Conservation (phyloP, 2,888 invertebrate species). For the Seira ritae region DNA sequence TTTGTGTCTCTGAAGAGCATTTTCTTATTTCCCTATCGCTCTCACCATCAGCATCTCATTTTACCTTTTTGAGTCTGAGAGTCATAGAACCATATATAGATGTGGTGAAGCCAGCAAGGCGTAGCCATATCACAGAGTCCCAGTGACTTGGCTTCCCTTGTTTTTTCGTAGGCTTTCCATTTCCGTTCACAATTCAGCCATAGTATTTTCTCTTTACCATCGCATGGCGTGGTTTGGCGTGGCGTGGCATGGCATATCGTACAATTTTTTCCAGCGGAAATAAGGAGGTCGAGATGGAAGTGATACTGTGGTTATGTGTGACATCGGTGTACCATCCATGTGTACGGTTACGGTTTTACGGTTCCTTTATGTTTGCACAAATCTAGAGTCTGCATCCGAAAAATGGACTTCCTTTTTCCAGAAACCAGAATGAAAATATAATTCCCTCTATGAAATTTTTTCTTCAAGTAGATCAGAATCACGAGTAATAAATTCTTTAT, state of each 20-base stretch:
- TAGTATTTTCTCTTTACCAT: constrained; percentile 17
- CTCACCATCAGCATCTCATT: not conserved
- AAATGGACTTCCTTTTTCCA: too few relatives aligned
- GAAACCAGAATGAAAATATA: not conserved
- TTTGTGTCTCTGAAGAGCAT: not conserved
- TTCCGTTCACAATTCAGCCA: constrained; percentile 49
- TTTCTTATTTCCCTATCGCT: not conserved
- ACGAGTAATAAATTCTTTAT: not conserved
- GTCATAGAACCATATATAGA: not conserved
- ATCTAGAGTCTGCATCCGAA: too few relatives aligned
- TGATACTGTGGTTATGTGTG: not conserved
- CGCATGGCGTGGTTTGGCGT: too few relatives aligned
- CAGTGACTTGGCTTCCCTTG: too few relatives aligned
- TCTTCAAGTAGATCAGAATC: not conserved
- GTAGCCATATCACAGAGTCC: not conserved
- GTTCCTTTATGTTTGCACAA: not conserved
- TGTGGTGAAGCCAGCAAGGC: not conserved
- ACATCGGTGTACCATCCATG: not conserved
- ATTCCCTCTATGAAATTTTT: not conserved
- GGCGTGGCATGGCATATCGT: too few relatives aligned
- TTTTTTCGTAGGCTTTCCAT: constrained; percentile 35
- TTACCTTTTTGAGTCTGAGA: not conserved
- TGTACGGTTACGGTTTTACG: not conserved
- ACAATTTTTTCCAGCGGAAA: not conserved
- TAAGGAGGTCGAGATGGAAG: not conserved